phyloP scores from a whole-genome alignment of 2,797 vertebrate species.

The Poecilia gillii region DNA sequence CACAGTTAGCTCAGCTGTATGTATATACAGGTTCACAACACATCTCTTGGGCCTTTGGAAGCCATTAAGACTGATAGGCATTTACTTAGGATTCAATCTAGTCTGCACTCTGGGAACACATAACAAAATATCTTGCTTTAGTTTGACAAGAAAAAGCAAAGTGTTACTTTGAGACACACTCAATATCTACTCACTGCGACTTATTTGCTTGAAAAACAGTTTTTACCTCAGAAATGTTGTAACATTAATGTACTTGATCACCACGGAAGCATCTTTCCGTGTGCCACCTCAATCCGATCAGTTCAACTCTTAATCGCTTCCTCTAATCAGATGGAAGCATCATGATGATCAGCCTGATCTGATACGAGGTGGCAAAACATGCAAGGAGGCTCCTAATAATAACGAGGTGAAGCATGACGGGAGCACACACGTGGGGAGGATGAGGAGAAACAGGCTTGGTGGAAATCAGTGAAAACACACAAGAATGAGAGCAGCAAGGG shows the following conservation, averaged over 20 bases:
- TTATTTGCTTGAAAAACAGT: neutral
- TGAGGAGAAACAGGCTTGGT: neutral
- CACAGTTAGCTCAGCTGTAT: slow-evolving; percentile 33
- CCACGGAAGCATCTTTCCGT: neutral
- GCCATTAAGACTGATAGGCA: slow-evolving; percentile 25
- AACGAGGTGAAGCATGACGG: slow-evolving; percentile 36
- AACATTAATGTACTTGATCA: neutral
- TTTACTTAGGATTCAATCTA: slow-evolving; percentile 34
- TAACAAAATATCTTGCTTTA: neutral
- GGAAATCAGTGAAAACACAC: slow-evolving; percentile 22
- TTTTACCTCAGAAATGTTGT: neutral
- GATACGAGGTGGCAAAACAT: slow-evolving; percentile 36
- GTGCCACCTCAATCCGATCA: slow-evolving; percentile 6
- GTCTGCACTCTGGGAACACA: slow-evolving; percentile 21
- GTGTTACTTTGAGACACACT: slow-evolving; percentile 28
- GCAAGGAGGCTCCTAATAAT: slow-evolving; percentile 11
- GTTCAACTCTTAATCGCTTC: slow-evolving; percentile 28
- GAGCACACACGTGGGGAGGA: slow-evolving; percentile 20
- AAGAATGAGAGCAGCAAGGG: slow-evolving; percentile 29
- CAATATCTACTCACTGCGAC: neutral
- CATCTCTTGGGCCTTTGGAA: slow-evolving; percentile 27
- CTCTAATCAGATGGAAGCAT: slow-evolving; percentile 24
- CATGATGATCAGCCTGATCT: slow-evolving; percentile 35
- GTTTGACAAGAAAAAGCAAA: slow-evolving; percentile 6
- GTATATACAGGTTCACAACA: slow-evolving; percentile 26